Conservation (phyloP, 2,113 vertebrate genomes). For the Pseudorectes ferrugineus region DNA sequence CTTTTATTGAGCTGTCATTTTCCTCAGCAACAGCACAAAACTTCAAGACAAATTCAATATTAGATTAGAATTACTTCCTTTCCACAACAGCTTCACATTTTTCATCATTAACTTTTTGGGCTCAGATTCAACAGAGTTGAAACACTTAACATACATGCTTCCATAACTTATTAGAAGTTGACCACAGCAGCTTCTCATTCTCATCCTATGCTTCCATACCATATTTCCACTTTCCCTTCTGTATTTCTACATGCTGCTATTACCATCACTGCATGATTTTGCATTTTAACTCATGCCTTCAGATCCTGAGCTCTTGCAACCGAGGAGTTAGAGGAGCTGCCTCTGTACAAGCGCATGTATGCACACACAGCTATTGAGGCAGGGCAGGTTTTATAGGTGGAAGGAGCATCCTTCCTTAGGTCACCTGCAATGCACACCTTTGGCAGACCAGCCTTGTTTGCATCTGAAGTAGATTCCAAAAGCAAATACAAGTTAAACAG, state of each 20-base stretch:
- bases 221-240: neutral
- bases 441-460: neutral
- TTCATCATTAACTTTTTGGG: conserved; percentile 15
- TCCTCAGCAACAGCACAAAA: neutral
- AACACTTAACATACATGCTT: neutral
- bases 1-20: neutral
- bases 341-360: rapidly evolving
- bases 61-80: neutral
- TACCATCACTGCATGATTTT: neutral
- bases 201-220: neutral
- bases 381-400: neutral
- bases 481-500: neutral
- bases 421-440: neutral
- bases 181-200: neutral
- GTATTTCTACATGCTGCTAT: neutral
- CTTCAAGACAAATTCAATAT: neutral
- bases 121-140: neutral
- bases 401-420: neutral
- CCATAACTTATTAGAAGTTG: neutral
- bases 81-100: neutral
- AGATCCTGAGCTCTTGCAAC: neutral
- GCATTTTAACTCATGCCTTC: neutral
- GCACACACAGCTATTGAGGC: rapidly evolving
- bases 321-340: neutral
- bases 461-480: neutral